phyloP scores from a whole-genome alignment of 2,888 invertebrate species.

The Dasysyrphus tricinctus region DNA sequence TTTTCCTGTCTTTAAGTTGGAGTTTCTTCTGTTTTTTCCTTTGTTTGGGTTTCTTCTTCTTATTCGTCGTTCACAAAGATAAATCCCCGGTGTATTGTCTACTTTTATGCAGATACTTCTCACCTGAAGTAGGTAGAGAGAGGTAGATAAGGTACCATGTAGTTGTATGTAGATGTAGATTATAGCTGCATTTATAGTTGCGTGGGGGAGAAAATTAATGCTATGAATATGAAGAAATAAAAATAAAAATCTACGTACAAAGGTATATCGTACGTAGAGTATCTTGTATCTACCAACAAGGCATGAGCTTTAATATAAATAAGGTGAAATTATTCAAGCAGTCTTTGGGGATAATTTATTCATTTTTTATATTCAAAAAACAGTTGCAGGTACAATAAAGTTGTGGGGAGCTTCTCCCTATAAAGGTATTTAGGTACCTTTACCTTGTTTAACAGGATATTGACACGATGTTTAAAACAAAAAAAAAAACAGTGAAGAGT shows the following conservation, averaged over 20 bases:
- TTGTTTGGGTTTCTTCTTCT: constrained; percentile 40
- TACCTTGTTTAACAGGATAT: constrained; percentile 34
- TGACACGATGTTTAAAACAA: constrained; percentile 13
- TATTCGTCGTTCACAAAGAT: constrained; percentile 18
- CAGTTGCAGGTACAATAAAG: constrained; percentile 1
- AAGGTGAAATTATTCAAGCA: constrained; percentile 37
- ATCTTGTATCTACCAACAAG: not conserved
- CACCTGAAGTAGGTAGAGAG: constrained; percentile 14
- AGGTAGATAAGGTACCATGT: not conserved
- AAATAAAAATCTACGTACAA: not conserved
- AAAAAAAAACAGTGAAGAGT: not conserved
- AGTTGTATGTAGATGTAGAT: constrained; percentile 16
- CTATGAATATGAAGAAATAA: constrained; percentile 22
- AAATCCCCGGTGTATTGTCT: constrained; percentile 30
- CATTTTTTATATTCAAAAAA: constrained; percentile 28
- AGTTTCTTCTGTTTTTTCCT: constrained; percentile 31
- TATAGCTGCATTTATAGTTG: constrained; percentile 34
- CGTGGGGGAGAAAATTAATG: constrained; percentile 23
- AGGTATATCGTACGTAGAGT: not conserved
- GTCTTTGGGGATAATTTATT: constrained; percentile 39
- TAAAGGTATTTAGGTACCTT: not conserved
- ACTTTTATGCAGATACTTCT: constrained; percentile 47
- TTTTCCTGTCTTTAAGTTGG: constrained; percentile 6
- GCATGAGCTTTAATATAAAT: constrained; percentile 7
- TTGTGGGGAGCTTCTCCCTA: constrained; percentile 8